Evolutionary conservation across 2,113 vertebrate species (phyloP).

Genomic region (Leucosticte australis): DNA sequence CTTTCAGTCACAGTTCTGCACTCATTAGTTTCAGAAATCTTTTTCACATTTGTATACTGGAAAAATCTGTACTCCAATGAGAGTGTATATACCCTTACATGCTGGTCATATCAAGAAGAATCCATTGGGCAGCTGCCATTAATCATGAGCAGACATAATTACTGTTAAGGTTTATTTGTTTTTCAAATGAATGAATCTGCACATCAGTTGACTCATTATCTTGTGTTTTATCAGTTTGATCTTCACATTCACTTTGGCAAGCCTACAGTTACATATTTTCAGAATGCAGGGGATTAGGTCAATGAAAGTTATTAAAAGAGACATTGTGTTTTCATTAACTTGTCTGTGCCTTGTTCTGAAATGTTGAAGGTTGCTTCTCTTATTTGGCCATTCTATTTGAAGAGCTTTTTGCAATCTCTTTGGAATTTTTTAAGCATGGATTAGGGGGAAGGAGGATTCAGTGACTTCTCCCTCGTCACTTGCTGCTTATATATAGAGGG

Average conservation of each 20-base stretch:
- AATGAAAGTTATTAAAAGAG: background rate
- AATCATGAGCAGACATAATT: background rate
- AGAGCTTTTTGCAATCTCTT: background rate
- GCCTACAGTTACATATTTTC: background rate
- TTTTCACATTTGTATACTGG: background rate
- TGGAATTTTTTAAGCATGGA: background rate
- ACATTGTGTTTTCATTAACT: background rate
- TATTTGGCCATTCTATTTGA: background rate
- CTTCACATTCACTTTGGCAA: background rate
- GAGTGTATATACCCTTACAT: background rate
- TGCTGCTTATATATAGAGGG: background rate
- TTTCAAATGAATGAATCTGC: background rate
- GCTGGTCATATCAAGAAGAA: background rate
- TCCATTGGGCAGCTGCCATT: background rate
- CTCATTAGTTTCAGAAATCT: background rate
- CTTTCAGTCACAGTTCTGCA: background rate
- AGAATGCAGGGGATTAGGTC: background rate
- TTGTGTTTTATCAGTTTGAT: background rate
- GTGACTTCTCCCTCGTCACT: background rate
- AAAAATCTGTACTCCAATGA: background rate
- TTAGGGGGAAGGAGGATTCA: background rate
- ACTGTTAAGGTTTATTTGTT: conserved; percentile 16
- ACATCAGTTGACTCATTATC: background rate
- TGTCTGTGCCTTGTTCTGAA: background rate
- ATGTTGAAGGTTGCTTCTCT: background rate